These are phyloP conservation scores for Tympanoctomys barrerae DNA, from an alignment of 2,797 vertebrate species.

Conservation along the genomic window DNA sequence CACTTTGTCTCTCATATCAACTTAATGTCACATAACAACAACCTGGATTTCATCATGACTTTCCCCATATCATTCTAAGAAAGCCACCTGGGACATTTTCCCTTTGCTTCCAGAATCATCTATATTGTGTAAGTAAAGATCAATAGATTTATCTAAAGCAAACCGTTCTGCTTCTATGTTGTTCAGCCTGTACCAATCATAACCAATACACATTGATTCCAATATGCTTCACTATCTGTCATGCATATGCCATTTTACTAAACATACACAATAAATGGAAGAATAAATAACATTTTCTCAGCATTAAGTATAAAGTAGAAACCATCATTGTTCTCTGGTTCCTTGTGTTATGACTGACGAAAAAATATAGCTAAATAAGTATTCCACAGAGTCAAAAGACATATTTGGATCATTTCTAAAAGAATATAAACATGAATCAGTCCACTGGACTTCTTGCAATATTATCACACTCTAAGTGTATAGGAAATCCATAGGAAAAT, in stretches of 20 bases:
- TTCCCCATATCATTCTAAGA: constrained; percentile 57
- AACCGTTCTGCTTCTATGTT: constrained; percentile 30
- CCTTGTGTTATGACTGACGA: constrained; percentile 72
- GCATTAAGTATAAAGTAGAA: constrained; percentile 68
- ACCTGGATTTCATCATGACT: constrained; percentile 41
- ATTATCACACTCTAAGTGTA: constrained; percentile 67
- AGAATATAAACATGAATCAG: constrained; percentile 74
- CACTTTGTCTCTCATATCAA: constrained; percentile 65
- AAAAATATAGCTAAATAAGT: constrained; percentile 74
- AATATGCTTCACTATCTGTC: constrained; percentile 62
- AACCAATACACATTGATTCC: constrained; percentile 46
- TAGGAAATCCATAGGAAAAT: constrained; percentile 43
- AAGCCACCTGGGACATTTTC: constrained; percentile 1
- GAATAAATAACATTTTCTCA: constrained; percentile 59
- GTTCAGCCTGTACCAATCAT: neutral
- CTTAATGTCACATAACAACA: constrained; percentile 63
- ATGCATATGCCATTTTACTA: constrained; percentile 47
- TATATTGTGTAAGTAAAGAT: constrained; percentile 1
- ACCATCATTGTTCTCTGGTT: constrained; percentile 76
- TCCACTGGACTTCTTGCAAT: neutral
- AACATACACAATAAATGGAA: constrained; percentile 38
- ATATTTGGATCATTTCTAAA: constrained; percentile 71
- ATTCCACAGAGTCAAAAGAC: constrained; percentile 68
- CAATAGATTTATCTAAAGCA: constrained; percentile 51
- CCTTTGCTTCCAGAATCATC: constrained; percentile 30